Conservation (phyloP, 1,140 invertebrate species). For the Dinoponera quadriceps region DNA sequence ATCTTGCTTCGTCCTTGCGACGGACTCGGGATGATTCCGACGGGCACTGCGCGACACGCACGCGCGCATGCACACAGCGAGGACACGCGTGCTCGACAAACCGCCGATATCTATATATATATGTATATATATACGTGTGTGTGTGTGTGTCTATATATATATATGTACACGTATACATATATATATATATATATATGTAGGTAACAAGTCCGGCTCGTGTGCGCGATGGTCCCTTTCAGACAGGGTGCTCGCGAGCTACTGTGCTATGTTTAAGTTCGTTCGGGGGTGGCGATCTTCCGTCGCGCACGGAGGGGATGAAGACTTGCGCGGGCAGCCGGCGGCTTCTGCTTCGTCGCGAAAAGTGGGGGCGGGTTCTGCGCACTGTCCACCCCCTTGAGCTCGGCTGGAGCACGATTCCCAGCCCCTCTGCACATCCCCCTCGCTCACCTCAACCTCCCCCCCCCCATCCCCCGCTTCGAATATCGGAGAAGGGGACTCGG, state of each 20-base stretch:
- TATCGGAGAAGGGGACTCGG: slow-evolving; percentile 63
- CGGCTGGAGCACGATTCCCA: slow-evolving; percentile 76
- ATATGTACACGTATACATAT: background rate
- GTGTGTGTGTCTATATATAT: slow-evolving; percentile 4
- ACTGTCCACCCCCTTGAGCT: slow-evolving; percentile 83
- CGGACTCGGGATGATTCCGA: slow-evolving; percentile 11
- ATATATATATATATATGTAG: slow-evolving; percentile 34
- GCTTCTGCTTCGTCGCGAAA: slow-evolving; percentile 80
- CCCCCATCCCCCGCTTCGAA: slow-evolving; percentile 47
- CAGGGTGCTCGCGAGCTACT: slow-evolving; percentile 84
- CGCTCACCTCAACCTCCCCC: slow-evolving; percentile 65
- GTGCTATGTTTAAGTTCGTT: slow-evolving; percentile 82
- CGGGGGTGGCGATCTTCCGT: slow-evolving; percentile 79
- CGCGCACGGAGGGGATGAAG: slow-evolving; percentile 77
- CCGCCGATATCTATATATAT: slow-evolving; percentile 43
- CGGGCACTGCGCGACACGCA: slow-evolving; percentile 63
- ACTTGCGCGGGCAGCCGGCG: slow-evolving; percentile 78
- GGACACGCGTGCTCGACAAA: slow-evolving; percentile 65
- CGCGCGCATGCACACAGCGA: slow-evolving; percentile 64
- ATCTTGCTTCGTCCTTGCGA: slow-evolving; percentile 44
- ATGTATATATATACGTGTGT: slow-evolving; percentile 38
- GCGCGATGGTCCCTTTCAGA: slow-evolving; percentile 79
- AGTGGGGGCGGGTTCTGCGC: slow-evolving; percentile 85
- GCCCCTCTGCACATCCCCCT: slow-evolving; percentile 76
- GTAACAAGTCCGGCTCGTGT: slow-evolving; percentile 59